Evolutionary conservation across 1,140 invertebrate genomes (phyloP).

Genomic region (Eubasilissa regina): DNA sequence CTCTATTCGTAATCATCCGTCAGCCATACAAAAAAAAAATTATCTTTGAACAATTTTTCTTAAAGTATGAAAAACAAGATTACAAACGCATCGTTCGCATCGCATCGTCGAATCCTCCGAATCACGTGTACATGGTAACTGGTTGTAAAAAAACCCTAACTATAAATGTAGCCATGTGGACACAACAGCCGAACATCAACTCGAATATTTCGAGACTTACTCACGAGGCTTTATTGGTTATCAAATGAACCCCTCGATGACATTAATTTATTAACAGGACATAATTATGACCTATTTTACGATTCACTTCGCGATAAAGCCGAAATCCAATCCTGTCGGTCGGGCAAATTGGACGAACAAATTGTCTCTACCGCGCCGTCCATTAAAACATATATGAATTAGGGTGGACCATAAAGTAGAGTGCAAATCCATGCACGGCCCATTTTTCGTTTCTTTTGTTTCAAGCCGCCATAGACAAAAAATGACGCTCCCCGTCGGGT

Average conservation of each 20-base stretch:
- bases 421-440: slow-evolving; percentile 34
- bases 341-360: slow-evolving; percentile 7
- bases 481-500: slow-evolving; percentile 22
- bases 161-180: too few relatives aligned
- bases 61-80: too few relatives aligned
- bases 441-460: slow-evolving; percentile 38
- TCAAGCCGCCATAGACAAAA: slow-evolving; percentile 40
- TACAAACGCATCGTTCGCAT: too few relatives aligned
- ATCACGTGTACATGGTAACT: too few relatives aligned
- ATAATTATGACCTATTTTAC: slow-evolving; percentile 23
- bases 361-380: slow-evolving; percentile 5
- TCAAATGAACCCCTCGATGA: not conserved
- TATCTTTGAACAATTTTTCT: too few relatives aligned
- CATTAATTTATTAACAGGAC: slow-evolving; percentile 16
- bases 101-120: too few relatives aligned
- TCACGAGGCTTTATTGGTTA: not conserved
- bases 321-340: not conserved
- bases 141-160: too few relatives aligned
- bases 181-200: too few relatives aligned
- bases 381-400: slow-evolving; percentile 11
- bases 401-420: slow-evolving; percentile 34
- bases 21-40: too few relatives aligned
- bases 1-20: too few relatives aligned
- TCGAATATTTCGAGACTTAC: not conserved
- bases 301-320: not conserved